Evolutionary conservation across 1,140 invertebrate genomes (phyloP).

Genomic region (Hestina assimilis): DNA sequence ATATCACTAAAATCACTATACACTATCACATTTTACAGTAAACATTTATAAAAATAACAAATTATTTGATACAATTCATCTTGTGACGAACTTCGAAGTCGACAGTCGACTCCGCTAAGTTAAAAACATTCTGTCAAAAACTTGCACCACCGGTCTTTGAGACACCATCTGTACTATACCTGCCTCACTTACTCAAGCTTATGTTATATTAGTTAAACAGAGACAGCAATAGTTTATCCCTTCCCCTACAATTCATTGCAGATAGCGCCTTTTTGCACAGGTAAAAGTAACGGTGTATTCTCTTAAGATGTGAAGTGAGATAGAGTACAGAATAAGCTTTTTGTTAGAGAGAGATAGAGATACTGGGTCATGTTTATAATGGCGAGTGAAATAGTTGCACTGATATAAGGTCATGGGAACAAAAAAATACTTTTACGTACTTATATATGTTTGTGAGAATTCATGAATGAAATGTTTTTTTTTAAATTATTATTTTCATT

Average conservation of each 20-base stretch:
- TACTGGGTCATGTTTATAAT: constrained; percentile 57
- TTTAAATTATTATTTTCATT: no score
- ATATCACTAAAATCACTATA: constrained; percentile 28
- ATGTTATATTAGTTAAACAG: constrained; percentile 27
- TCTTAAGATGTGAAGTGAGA: constrained; percentile 72
- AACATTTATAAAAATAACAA: constrained; percentile 24
- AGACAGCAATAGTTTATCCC: constrained; percentile 25
- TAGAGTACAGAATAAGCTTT: constrained; percentile 32
- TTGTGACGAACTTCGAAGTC: constrained; percentile 34
- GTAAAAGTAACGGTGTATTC: constrained; percentile 75
- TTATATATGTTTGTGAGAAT: background rate
- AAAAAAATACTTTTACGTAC: constrained; percentile 11
- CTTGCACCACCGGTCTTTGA: constrained; percentile 63
- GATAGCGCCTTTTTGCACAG: constrained; percentile 74
- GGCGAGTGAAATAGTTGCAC: constrained; percentile 45
- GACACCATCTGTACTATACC: constrained; percentile 34
- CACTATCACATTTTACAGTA: constrained; percentile 27
- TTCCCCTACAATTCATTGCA: constrained; percentile 38
- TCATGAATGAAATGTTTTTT: no score
- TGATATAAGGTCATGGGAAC: constrained; percentile 57
- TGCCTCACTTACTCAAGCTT: constrained; percentile 17
- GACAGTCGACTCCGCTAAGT: constrained; percentile 47
- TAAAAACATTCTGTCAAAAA: constrained; percentile 71
- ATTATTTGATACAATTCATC: constrained; percentile 41
- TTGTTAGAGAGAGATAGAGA: constrained; percentile 44